Evolutionary conservation across 2,888 invertebrate species (phyloP).

Genomic region (Spisula solida): DNA sequence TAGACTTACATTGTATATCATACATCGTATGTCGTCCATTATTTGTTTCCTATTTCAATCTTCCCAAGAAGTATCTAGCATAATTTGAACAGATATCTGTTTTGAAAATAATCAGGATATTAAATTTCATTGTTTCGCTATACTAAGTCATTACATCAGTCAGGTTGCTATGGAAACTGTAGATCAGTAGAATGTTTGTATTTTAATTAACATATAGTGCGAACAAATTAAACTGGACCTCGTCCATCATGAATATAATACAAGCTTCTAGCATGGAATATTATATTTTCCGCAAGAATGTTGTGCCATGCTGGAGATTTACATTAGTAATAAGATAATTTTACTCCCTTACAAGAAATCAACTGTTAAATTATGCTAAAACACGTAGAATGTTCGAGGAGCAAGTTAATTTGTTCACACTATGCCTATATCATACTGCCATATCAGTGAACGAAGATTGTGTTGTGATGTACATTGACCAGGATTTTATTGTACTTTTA

Average conservation of each 20-base stretch:
- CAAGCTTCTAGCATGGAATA: no score
- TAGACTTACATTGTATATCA: background rate
- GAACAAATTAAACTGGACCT: no score
- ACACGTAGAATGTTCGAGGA: no score
- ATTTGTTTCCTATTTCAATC: no score
- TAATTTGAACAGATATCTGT: background rate
- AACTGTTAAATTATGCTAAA: no score
- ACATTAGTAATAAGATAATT: no score
- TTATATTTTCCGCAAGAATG: no score
- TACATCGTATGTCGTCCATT: background rate
- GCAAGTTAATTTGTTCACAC: no score
- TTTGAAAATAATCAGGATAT: background rate
- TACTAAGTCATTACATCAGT: background rate
- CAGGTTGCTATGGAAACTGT: constrained; percentile 4
- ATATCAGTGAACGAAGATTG: background rate
- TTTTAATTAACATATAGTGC: background rate
- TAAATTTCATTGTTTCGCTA: background rate
- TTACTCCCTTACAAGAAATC: no score
- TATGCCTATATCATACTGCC: background rate
- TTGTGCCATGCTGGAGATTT: no score
- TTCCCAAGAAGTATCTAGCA: no score
- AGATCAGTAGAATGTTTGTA: background rate
- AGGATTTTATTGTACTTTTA: background rate
- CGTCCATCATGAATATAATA: no score
- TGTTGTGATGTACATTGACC: constrained; percentile 2